A percentile compares a stretch with the other conserved stretches of the same genome.
These are phyloP conservation scores for Zophobas atratus DNA, from an alignment of 1,140 invertebrate species.

Conservation along the genomic window DNA sequence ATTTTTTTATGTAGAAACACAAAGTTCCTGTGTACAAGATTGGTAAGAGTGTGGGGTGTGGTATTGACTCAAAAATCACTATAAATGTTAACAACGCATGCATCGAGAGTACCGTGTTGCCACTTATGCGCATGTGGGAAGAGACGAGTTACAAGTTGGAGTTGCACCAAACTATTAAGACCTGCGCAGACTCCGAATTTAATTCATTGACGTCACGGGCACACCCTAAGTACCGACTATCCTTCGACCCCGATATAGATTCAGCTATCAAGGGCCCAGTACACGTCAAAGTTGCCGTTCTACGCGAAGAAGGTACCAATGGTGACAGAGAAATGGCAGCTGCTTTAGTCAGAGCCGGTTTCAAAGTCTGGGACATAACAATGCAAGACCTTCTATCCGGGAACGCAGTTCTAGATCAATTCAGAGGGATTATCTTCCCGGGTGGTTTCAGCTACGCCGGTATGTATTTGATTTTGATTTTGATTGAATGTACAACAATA, in stretches of 20 bases:
- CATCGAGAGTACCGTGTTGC: constrained; percentile 76
- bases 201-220: constrained; percentile 71
- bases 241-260: constrained; percentile 78
- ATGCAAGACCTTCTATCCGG: constrained; percentile 89
- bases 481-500: not conserved
- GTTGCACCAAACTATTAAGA: constrained; percentile 83
- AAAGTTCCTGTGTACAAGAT: constrained; percentile 81
- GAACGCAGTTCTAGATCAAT: constrained; percentile 81
- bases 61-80: constrained; percentile 76
- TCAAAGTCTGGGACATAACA: constrained; percentile 93
- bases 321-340: constrained; percentile 98
- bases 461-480: constrained; percentile 63
- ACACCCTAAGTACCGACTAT: constrained; percentile 75
- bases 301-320: constrained; percentile 97
- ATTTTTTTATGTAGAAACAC: constrained; percentile 57
- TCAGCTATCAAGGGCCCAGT: constrained; percentile 66
- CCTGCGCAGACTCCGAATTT: constrained; percentile 87
- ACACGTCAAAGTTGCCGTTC: constrained; percentile 85
- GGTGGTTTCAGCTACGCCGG: constrained; percentile 98
- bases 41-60: constrained; percentile 78
- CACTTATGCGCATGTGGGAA: constrained; percentile 91
- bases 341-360: constrained; percentile 92
- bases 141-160: constrained; percentile 95
- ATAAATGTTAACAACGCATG: constrained; percentile 77
- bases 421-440: constrained; percentile 93